Evolutionary conservation across 1,140 invertebrate genomes (phyloP), one percentile per base, ranked within the genome.

Genomic region (Hylaeus volcanicus): DNA sequence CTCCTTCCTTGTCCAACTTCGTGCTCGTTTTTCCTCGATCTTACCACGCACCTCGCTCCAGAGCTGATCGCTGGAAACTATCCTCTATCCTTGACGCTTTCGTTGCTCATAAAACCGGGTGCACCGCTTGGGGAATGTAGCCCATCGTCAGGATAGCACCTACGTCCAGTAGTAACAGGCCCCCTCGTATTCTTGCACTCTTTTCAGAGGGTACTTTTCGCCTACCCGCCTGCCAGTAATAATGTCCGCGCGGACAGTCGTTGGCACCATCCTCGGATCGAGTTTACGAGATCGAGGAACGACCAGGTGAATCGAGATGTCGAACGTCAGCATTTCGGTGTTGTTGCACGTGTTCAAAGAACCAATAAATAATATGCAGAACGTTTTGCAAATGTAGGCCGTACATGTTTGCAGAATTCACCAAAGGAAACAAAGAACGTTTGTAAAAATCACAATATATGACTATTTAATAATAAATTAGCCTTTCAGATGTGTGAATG

Each of bases 41-140:
- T 53, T 65, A 41, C 39, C 81, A 43, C 74, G 65, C 58, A 69
- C 37, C 9, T 15, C 64, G 26, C 26, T 26, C 26, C 26, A 41
- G 79, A 76, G 66, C 48, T 58, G 26, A 88, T 88, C 84, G 71
- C 83, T 71, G 81, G 66, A 87, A 86, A 83, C 68, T 85, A 84
- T 87, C 65, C 79, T 15, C 53, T 61, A 82, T 84, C 78, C 80
- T 48, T 61, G 72, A 60, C 66, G 80, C 78, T 65, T 86, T 73
- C 66, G 58, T 55, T 51, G 82, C 58, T 84, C 85, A 82, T 90
- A 90, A 89, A 88, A 88, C 82, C 78, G 83, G 82, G 79, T 80
- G 58, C 74, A 37, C 74, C 61, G 78, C 82, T 79, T 69, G 81
- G 82, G 55, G 79, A 89, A 89, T 88, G 88, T 82, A 79, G 80